Base-by-base conservation (phyloP, 2,797 vertebrate genomes). In the Typhlichthys subterraneus region DNA sequence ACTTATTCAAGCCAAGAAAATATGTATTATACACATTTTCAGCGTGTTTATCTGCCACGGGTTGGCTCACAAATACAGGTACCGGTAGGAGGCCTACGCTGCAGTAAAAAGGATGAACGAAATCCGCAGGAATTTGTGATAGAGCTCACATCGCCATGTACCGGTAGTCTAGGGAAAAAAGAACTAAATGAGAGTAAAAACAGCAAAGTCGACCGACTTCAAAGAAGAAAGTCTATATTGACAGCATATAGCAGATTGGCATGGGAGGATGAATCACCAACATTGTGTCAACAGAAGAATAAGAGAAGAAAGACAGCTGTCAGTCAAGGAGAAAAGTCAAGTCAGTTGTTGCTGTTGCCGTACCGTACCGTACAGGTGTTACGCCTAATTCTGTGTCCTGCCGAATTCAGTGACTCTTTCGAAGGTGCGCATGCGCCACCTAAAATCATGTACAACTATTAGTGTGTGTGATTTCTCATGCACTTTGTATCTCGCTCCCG, bases 221-320 rank as follows among this genome's bases (percentile, higher is more conserved):
- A 55, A 12, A 9, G 0, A 45, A 53, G 46, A 29, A 88, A 77
- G 60, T 67, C 79, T 1, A 86, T 80, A 56, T 7, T 85, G 2
- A 45, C 70, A 12, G 65, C 55, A 12, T 0, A 15, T 9, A 15
- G 13, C 12, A 48, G 12, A 5, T 1, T 0, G 45, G 11, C 14
- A 54, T 2, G 42, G 12, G 14, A 61, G 10, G 64, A 45, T 3
- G 15, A 29, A 38, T 45, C 53, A 1, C 11, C 8, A 0, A 5
- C 3, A 45, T 4, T 14, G 57, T 19, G 19, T 17, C 47, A 5
- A n/a, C 15, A 72, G 45, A 6, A 31, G 0, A 0, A 47, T 0
- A 7, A 50, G 12, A 49, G 12, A 47, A 52, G 29, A 58, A 42
- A 45, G 12, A 19, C 15, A 2, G 1, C 57, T 1, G 19, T 0